Base-by-base conservation (phyloP, 2,797 vertebrate genomes). In the Syngnathus rostellatus region DNA sequence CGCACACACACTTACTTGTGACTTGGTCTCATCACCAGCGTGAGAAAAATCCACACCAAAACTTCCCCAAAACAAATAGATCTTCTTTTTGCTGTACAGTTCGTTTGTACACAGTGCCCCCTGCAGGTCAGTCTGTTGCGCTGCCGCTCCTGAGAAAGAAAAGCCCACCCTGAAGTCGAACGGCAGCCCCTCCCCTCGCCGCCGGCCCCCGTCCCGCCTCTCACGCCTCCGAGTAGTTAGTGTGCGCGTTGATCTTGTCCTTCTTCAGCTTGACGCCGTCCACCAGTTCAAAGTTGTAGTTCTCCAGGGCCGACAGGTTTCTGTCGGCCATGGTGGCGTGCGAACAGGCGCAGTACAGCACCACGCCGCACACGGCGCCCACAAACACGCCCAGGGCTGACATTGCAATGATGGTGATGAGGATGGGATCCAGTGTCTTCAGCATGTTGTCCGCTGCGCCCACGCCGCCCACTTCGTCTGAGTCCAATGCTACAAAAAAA, bases 191-290 rank as follows among this genome's bases (percentile, higher is more conserved):
- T 5, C 54, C 38, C 14, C 14, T 38, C 37, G 85, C 83, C 77
- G 12, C 11, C 12, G 8, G 0, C 73, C 81, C 65, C 83, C 74
- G 66, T 76, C 59, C 57, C 1, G 12, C 16, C 21, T 76, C 89
- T 98, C 94, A 99, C 77, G 96, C 95, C 90, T 99, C 97, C 0
- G 95, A 95, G 71, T 98, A 99, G 63, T 94, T 92, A 83, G 87
- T 96, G 91, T 98, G 96, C 95, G 93, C 87, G 69, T 94, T 98
- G 82, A 99, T 91, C 90, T 99, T 99, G 89, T 98, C 95, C 76
- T 98, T 99, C 93, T 99, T 99, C 89, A 98, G 93, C 89, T 99
- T 99, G 70, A 99, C 94, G 0, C 97, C 97, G 38, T 99, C 97
- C 62, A 98, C 96, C 71, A 99, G 93, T 88, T 99, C 97, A 77